Base-by-base conservation (phyloP, 2,113 vertebrate genomes). In the Austrofundulus limnaeus region DNA sequence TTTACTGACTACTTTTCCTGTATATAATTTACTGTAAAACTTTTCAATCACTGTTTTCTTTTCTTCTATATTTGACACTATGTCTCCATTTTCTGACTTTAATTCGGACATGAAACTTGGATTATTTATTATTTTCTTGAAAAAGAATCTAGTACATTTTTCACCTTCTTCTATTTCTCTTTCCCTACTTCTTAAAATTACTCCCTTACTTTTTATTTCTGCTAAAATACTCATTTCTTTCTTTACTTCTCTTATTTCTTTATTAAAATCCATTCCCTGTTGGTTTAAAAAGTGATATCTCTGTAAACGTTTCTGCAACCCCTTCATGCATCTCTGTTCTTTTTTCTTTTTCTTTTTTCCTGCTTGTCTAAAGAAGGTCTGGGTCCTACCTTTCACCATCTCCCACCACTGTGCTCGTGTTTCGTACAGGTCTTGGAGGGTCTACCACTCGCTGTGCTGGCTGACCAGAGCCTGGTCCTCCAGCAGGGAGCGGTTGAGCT, bases 81-180 rank as follows among this genome's bases (percentile, higher is more conserved):
- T 37, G 37, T 1, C 1, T 8, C 11, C 51, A 3, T 20, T 37
- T 37, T 38, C 3, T 13, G 2, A 9, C 11, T 20, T 53, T 37
- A 53, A 2, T 20, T 34, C 51, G 2, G 31, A 7, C 4, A 5
- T n/a, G n/a, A n/a, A n/a, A n/a, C n/a, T n/a, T n/a, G n/a, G n/a
- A n/a, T n/a, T n/a, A n/a, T n/a, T n/a, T n/a, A n/a, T n/a, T n/a
- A 37, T 53, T 53, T 37, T 53, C 28, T 53, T 53, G 6, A 53
- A 53, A 37, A 53, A 53, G 11, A 37, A 37, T 4, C 51, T 25
- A 16, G 23, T 25, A 14, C 48, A 50, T 50, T 50, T 50, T 25
- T 50, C 48, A 7, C 48, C 46, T 48, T 50, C 23, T 50, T 17
- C 46, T 14, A 25, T 24, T 15, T 50, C 23, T 50, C 11, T 5